These are phyloP conservation scores for Chironomus tepperi DNA, from an alignment of 1,140 invertebrate genomes.

Conservation along the genomic window DNA sequence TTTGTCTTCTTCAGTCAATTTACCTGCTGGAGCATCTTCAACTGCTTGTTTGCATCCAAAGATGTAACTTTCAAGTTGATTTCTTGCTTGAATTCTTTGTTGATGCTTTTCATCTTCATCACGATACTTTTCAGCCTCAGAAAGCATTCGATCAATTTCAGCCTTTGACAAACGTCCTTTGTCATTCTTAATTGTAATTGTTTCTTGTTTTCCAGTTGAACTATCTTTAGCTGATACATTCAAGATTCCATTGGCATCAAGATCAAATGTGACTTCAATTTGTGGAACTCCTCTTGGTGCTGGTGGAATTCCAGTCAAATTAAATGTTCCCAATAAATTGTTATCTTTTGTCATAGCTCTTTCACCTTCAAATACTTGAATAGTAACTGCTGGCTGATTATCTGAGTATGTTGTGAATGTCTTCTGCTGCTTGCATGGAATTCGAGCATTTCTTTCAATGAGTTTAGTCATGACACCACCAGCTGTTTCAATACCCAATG, in stretches of 20 bases:
- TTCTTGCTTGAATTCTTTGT: background rate
- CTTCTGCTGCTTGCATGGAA: slow-evolving; percentile 60
- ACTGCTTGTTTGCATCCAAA: background rate
- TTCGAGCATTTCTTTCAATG: slow-evolving; percentile 57
- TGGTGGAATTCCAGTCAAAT: slow-evolving; percentile 44
- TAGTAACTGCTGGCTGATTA: slow-evolving; percentile 59
- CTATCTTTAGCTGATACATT: slow-evolving; percentile 46
- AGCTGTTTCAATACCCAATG: slow-evolving; percentile 61
- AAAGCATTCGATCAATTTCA: slow-evolving; percentile 45
- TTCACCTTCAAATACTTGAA: slow-evolving; percentile 75
- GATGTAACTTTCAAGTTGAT: slow-evolving; percentile 3
- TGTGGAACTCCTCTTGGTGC: slow-evolving; percentile 39
- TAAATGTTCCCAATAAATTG: slow-evolving; percentile 64
- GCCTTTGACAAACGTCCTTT: slow-evolving; percentile 44
- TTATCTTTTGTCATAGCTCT: slow-evolving; percentile 71
- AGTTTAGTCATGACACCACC: slow-evolving; percentile 55
- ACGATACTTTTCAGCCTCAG: slow-evolving; percentile 25
- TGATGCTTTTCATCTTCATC: slow-evolving; percentile 26
- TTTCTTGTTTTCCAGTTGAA: slow-evolving; percentile 38
- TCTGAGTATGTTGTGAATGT: slow-evolving; percentile 55
- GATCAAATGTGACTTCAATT: slow-evolving; percentile 45
- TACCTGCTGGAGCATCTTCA: slow-evolving; percentile 29
- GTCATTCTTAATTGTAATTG: slow-evolving; percentile 41
- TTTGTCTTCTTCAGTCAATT: slow-evolving; percentile 32
- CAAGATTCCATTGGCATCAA: slow-evolving; percentile 53